Evolutionary conservation across 2,797 vertebrate genomes (phyloP).

Genomic region (Apogon hyalosoma): DNA sequence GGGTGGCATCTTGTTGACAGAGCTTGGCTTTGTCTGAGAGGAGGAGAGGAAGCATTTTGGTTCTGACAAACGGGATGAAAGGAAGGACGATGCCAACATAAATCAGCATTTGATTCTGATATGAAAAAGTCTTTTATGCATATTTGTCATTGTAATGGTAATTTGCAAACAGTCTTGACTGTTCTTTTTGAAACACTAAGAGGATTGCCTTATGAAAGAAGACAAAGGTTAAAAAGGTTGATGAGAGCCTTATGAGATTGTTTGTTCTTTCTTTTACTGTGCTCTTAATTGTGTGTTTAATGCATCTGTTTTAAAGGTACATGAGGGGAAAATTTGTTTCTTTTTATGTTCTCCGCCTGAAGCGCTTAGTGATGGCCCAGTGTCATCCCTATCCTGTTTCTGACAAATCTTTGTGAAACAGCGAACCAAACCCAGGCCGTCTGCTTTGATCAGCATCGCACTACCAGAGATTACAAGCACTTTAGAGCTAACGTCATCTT

Average conservation of each 20-base stretch:
- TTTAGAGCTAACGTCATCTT: slow-evolving; percentile 8
- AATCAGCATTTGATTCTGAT: slow-evolving; percentile 1
- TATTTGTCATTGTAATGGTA: slow-evolving; percentile 24
- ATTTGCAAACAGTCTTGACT: not conserved
- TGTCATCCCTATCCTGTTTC: slow-evolving; percentile 10
- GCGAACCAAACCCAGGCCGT: not conserved
- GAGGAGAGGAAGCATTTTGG: not conserved
- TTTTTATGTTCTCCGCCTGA: slow-evolving; percentile 4
- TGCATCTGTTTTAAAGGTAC: slow-evolving; percentile 4
- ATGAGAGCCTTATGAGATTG: not conserved
- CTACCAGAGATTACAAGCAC: slow-evolving; percentile 22
- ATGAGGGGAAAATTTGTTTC: not conserved
- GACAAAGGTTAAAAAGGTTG: slow-evolving; percentile 4
- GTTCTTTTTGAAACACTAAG: not conserved
- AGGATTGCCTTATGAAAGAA: not conserved
- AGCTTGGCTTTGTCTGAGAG: slow-evolving; percentile 4
- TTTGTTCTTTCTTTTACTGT: not conserved
- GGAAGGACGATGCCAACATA: not conserved
- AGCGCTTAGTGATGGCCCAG: slow-evolving; percentile 3
- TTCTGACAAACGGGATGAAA: not conserved
- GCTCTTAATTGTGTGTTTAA: slow-evolving; percentile 12
- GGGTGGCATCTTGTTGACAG: slow-evolving; percentile 13
- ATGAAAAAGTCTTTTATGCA: not conserved
- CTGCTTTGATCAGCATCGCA: slow-evolving; percentile 8
- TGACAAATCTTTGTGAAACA: slow-evolving; percentile 22